Evolutionary conservation across 1,140 invertebrate genomes (phyloP).

Genomic region (Zaprionus gabonicus): DNA sequence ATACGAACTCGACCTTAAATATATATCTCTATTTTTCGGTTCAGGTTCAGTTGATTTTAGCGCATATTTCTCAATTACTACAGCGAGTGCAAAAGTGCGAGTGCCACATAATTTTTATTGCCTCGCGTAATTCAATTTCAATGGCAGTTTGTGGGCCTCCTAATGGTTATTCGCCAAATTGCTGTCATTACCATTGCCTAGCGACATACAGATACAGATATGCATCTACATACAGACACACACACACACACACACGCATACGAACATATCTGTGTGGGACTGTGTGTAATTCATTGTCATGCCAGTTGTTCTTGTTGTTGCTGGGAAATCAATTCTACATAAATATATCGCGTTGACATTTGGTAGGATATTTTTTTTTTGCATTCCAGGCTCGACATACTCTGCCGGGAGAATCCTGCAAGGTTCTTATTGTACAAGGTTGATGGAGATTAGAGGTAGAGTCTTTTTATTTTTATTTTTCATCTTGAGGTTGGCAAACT

Average conservation of each 20-base stretch:
- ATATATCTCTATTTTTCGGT: neutral
- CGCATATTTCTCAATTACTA: conserved; percentile 5
- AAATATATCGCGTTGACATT: conserved; percentile 54
- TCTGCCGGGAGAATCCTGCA: neutral
- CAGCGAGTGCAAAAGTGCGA: conserved; percentile 4
- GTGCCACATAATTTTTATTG: conserved; percentile 15
- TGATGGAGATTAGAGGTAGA: no score
- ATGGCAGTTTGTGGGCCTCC: conserved; percentile 31
- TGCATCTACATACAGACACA: neutral
- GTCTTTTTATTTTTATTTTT: no score
- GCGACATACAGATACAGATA: conserved; percentile 5
- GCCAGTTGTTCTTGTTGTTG: conserved; percentile 26
- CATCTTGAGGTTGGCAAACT: neutral
- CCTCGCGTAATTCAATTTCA: conserved; percentile 49
- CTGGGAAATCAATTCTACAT: conserved; percentile 54
- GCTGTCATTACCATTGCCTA: conserved; percentile 52
- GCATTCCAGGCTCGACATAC: neutral
- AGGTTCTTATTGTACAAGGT: no score
- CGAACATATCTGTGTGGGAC: neutral
- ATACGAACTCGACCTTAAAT: neutral
- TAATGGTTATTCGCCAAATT: conserved; percentile 37
- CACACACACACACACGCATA: neutral
- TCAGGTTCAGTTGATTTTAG: conserved; percentile 1
- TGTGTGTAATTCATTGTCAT: conserved; percentile 46
- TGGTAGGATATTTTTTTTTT: neutral